Conservation (phyloP, 2,888 invertebrate genomes). For the Blastobasis lacticolella region DNA sequence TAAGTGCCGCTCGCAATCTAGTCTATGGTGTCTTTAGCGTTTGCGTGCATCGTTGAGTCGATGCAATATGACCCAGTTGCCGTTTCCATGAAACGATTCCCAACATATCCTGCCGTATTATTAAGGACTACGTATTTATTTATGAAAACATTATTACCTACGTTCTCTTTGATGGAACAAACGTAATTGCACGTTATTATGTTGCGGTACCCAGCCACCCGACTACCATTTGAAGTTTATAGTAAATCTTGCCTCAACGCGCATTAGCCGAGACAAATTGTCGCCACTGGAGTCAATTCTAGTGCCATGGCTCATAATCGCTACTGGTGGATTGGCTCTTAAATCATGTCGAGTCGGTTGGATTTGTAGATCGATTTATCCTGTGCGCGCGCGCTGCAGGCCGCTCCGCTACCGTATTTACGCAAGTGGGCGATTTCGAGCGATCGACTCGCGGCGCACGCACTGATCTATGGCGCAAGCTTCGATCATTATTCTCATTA, state of each 20-base stretch:
- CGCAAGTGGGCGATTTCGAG: conserved; percentile 63
- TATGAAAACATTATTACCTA: too few species aligned
- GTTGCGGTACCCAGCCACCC: too few species aligned
- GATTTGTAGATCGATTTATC: conserved; percentile 30
- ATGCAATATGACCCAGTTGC: conserved; percentile 63
- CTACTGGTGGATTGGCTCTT: conserved; percentile 4
- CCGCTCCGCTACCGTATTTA: conserved; percentile 49
- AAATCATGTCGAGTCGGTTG: conserved; percentile 23
- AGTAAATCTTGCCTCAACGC: too few species aligned
- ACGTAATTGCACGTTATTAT: too few species aligned
- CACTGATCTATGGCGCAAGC: conserved; percentile 54
- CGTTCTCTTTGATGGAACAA: too few species aligned
- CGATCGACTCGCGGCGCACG: conserved; percentile 55
- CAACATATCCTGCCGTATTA: background rate
- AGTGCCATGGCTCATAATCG: too few species aligned
- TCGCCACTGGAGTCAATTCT: too few species aligned
- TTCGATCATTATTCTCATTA: conserved; percentile 67
- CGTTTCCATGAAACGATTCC: conserved; percentile 44
- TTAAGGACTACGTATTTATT: background rate
- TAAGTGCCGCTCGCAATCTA: conserved; percentile 46
- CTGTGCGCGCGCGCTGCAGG: conserved; percentile 15
- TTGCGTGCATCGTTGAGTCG: conserved; percentile 60
- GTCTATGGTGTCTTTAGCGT: conserved; percentile 50
- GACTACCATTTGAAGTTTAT: too few species aligned
- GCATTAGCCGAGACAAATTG: too few species aligned